These are phyloP conservation scores for Halesus radiatus DNA, from an alignment of 1,140 invertebrate genomes.

Conservation along the genomic window DNA sequence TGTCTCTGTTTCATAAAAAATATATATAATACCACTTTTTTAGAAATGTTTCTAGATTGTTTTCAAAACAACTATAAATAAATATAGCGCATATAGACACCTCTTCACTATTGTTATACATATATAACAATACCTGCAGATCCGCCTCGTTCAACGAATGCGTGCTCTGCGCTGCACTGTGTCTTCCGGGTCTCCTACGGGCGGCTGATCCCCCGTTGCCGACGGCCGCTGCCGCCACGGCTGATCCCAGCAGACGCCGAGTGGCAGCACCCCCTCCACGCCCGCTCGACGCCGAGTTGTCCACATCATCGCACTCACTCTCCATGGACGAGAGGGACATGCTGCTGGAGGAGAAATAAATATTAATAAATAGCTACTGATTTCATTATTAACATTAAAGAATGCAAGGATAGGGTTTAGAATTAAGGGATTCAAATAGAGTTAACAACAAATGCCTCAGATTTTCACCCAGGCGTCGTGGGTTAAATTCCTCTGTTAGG, in stretches of 20 bases:
- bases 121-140: slow-evolving; percentile 70
- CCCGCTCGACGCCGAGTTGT: slow-evolving; percentile 66
- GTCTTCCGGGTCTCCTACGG: slow-evolving; percentile 56
- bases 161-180: slow-evolving; percentile 72
- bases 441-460: no score
- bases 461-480: no score
- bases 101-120: neutral
- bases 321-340: slow-evolving; percentile 82
- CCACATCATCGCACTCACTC: slow-evolving; percentile 77
- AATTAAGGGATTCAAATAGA: no score
- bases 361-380: no score
- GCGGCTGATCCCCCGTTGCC: neutral
- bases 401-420: no score
- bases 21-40: no score
- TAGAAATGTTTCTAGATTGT: no score
- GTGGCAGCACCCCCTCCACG: slow-evolving; percentile 33
- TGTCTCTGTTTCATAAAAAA: no score
- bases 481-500: no score
- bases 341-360: slow-evolving; percentile 62
- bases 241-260: slow-evolving; percentile 61
- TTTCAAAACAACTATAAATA: no score
- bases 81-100: neutral
- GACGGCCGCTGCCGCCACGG: slow-evolving; percentile 62
- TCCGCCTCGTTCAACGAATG: slow-evolving; percentile 90
- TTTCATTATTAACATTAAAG: no score